Conservation (phyloP, 2,888 invertebrate genomes). For the Pristionchus exspectatus region DNA sequence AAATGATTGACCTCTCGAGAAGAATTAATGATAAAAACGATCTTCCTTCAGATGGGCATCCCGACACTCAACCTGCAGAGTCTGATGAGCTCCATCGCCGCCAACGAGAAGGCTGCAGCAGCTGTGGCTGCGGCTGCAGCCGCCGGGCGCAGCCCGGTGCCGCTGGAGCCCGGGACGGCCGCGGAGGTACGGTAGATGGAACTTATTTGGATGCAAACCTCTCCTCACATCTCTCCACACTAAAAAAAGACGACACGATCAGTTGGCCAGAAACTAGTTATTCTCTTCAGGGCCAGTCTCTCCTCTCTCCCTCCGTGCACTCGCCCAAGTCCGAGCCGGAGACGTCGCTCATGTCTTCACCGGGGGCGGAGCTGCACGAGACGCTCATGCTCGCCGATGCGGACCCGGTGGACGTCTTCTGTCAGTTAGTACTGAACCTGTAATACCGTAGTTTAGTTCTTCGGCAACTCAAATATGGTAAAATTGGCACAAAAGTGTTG, state of each 20-base stretch:
- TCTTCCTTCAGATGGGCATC: background rate
- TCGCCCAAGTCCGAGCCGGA: background rate
- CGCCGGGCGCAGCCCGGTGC: background rate
- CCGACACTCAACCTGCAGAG: background rate
- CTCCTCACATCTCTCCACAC: background rate
- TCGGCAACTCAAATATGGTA: too few relatives aligned
- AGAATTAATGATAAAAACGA: background rate
- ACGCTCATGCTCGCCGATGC: background rate
- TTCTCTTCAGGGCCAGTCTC: too few relatives aligned
- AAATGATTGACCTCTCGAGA: background rate
- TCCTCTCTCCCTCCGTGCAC: background rate
- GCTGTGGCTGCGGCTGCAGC: slow-evolving; percentile 17
- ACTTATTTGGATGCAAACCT: background rate
- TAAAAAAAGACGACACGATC: too few relatives aligned
- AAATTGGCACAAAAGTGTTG: too few relatives aligned
- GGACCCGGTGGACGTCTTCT: slow-evolving; percentile 37
- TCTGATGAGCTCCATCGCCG: slow-evolving; percentile 1
- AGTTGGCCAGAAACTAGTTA: too few relatives aligned
- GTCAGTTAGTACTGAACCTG: slow-evolving; percentile 6
- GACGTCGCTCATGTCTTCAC: background rate
- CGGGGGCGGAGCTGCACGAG: background rate
- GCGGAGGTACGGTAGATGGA: background rate
- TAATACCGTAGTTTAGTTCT: background rate
- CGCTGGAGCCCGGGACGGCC: background rate
- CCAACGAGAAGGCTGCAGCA: background rate